A percentile compares a stretch with the other conserved stretches of the same genome.
phyloP scores from a whole-genome alignment of 2,888 invertebrate genomes.

The Saturnia japonica region DNA sequence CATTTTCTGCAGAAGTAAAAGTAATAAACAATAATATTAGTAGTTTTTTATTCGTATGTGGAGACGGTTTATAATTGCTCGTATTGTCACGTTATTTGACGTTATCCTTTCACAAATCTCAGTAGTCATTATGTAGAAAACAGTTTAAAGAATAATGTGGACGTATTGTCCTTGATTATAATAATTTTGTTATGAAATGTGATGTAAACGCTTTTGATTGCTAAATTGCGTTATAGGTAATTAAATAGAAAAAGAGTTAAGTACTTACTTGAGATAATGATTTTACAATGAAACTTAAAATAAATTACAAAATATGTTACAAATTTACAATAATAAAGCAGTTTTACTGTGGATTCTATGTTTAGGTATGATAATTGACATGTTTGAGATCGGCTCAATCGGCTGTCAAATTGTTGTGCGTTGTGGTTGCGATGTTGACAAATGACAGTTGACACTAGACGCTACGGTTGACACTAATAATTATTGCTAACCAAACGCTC shows the following conservation, averaged over 20 bases:
- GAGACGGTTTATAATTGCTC: background rate
- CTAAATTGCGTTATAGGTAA: background rate
- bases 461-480: no score
- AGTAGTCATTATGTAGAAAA: background rate
- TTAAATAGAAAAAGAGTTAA: background rate
- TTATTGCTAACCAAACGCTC: no score
- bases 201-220: background rate
- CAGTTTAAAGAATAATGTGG: background rate
- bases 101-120: background rate
- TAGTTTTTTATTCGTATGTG: background rate
- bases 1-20: constrained; percentile 37
- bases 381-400: no score
- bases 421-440: no score
- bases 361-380: no score
- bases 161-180: background rate
- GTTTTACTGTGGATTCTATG: no score
- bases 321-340: no score
- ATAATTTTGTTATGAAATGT: background rate
- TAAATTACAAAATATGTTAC: constrained; percentile 6
- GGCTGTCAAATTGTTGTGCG: constrained; percentile 9
- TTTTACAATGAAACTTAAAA: background rate
- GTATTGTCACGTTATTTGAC: background rate
- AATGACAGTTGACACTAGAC: no score
- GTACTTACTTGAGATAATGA: background rate
- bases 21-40: background rate